Percentiles rank a stretch among this genome's conserved stretches.
phyloP scores from a whole-genome alignment of 37 sponge, comb jelly and placozoan species.

The Spongia lamella region DNA sequence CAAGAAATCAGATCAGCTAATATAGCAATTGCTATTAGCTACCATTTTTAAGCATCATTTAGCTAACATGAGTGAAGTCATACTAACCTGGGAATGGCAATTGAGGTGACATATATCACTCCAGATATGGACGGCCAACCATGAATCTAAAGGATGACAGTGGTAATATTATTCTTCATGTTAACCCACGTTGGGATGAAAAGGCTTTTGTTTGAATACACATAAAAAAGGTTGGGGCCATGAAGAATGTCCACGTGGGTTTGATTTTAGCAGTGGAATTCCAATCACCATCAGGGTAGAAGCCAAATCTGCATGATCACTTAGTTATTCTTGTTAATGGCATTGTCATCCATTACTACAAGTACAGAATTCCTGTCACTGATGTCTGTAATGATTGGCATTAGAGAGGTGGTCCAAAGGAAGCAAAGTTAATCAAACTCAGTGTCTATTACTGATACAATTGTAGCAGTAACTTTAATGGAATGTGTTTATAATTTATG shows the following conservation, averaged over 20 bases:
- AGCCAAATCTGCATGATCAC: not conserved
- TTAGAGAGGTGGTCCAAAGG: not conserved
- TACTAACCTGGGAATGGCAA: conserved; percentile 7
- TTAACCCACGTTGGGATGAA: conserved; percentile 7
- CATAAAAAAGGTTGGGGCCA: not conserved
- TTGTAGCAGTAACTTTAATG: too few relatives aligned
- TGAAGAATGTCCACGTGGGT: conserved; percentile 1
- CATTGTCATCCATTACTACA: not conserved
- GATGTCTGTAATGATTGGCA: not conserved
- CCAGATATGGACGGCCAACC: conserved; percentile 6
- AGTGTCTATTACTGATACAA: too few relatives aligned
- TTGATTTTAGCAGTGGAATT: conserved; percentile 11
- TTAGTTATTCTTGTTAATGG: not conserved
- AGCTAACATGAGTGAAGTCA: too few relatives aligned
- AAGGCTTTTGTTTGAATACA: not conserved
- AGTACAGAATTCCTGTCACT: not conserved
- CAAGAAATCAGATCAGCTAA: too few relatives aligned
- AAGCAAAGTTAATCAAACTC: too few relatives aligned
- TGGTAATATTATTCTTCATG: not conserved
- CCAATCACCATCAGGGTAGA: not conserved
- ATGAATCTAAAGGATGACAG: not conserved
- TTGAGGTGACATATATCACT: conserved; percentile 2
- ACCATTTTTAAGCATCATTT: too few relatives aligned
- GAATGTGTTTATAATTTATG: too few relatives aligned
- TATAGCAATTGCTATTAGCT: too few relatives aligned